These are phyloP conservation scores for Machimus rusticus DNA, from an alignment of 2,888 invertebrate genomes.

Conservation along the genomic window DNA sequence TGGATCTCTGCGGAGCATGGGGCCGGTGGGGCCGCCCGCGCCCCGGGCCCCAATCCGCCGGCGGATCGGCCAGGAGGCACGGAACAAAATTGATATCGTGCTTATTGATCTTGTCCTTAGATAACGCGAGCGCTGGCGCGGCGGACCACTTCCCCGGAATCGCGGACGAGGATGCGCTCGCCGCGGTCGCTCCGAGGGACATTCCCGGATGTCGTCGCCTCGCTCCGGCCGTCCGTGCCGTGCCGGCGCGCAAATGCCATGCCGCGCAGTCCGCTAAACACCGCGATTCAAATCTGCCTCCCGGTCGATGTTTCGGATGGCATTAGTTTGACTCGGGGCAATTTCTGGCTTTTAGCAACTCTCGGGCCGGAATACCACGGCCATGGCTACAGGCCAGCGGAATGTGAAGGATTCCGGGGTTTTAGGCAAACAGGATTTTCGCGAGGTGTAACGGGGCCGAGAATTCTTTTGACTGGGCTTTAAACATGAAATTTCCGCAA, in stretches of 20 bases:
- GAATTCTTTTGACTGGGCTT: not conserved
- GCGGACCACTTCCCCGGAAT: constrained; percentile 61
- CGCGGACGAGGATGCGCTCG: constrained; percentile 44
- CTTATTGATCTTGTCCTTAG: constrained; percentile 62
- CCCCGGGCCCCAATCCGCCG: not conserved
- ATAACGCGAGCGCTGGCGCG: constrained; percentile 55
- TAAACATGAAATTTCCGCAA: not conserved
- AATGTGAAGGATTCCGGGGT: not conserved
- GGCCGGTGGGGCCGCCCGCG: not conserved
- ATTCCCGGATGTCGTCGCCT: constrained; percentile 5
- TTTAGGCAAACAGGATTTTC: not conserved
- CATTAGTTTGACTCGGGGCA: constrained; percentile 15
- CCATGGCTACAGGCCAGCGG: not conserved
- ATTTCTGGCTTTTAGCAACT: not conserved
- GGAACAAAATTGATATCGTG: constrained; percentile 61
- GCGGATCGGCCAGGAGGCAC: constrained; percentile 19
- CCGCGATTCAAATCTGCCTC: constrained; percentile 30
- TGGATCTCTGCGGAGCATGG: constrained; percentile 17
- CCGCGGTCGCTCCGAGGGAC: not conserved
- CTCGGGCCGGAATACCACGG: not conserved
- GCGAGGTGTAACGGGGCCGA: not conserved
- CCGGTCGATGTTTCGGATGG: constrained; percentile 1
- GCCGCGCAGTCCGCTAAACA: not conserved
- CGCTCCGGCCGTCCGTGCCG: not conserved
- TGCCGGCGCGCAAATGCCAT: not conserved